Base-by-base conservation (phyloP, 2,113 vertebrate genomes). In the Corythoichthys intestinalis region DNA sequence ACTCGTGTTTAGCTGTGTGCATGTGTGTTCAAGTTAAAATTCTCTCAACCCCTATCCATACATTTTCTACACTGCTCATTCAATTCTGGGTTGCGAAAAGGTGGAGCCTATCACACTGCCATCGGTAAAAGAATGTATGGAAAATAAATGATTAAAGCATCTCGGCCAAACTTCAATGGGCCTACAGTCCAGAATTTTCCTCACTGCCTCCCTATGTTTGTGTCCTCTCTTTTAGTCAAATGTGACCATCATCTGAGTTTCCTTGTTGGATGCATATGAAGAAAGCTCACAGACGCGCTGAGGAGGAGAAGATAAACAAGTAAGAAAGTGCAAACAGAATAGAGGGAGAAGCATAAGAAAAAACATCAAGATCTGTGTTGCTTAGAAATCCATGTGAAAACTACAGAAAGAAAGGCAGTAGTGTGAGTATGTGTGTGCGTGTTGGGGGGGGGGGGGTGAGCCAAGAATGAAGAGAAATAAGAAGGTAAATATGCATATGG, bases 171-270 rank as follows among this genome's bases (percentile, higher is more conserved):
- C 38, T 44, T 11, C 41, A 44, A 62, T 44, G 59, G 4, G 9
- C 17, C 10, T 54, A 12, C 1, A 41, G 41, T 20, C n/a, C 46
- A 62, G 46, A 44, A 39, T 37, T 7, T 71, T 71, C 65, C 76
- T 86, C 75, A 81, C 75, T 66, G 70, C 8, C 56, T 28, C 20
- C 49, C 52, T 52, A 63, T 70, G 56, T 76, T 48, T 47, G 57
- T 77, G 37, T 67, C 44, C 62, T 72, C 78, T 72, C 68, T 59
- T 77, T 66, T 62, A 84, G 83, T 69, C 80, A 85, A 71, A 85
- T 83, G 73, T 91, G 91, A 91, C 89, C 88, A 89, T 90, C 86
- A 76, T 84, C 83, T 77, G 81, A 78, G 82, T 59, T 69, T 66
- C 69, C 81, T 66, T 64, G 50, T 67, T 85, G 77, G 71, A 74